Evolutionary conservation across 2,797 vertebrate genomes (phyloP).

Genomic region (Xenentodon cancila): DNA sequence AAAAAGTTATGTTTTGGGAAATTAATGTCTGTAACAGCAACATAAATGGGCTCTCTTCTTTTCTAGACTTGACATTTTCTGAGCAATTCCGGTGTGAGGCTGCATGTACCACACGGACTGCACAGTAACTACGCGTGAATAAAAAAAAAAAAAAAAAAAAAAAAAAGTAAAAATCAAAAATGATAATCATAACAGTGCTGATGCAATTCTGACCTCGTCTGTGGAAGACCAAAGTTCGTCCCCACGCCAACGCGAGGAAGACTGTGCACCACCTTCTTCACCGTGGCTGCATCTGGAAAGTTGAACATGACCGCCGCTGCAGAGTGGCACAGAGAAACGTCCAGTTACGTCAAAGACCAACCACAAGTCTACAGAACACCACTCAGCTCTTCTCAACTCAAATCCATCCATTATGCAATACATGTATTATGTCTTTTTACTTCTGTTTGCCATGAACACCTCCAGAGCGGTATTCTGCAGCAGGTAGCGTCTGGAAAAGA

Average conservation of each 20-base stretch:
- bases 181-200: background rate
- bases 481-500: conserved; percentile 96
- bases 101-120: background rate
- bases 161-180: conserved; percentile 4
- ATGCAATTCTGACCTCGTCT: conserved; percentile 87
- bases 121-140: background rate
- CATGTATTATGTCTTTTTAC: conserved; percentile 75
- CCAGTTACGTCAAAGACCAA: background rate
- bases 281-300: conserved; percentile 90
- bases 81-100: background rate
- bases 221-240: conserved; percentile 94
- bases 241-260: conserved; percentile 97
- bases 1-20: no score
- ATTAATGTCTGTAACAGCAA: no score
- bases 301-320: conserved; percentile 97
- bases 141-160: background rate
- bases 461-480: conserved; percentile 97
- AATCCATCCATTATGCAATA: background rate
- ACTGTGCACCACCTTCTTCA: conserved; percentile 97
- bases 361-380: background rate
- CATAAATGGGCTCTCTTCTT: no score
- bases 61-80: no score
- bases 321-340: conserved; percentile 21
- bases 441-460: conserved; percentile 98
- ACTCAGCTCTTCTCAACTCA: no score